Percentiles rank a stretch among this genome's conserved stretches.
These are phyloP conservation scores for Cuniculus paca DNA, from an alignment of 2,797 vertebrate species.

Conservation along the genomic window DNA sequence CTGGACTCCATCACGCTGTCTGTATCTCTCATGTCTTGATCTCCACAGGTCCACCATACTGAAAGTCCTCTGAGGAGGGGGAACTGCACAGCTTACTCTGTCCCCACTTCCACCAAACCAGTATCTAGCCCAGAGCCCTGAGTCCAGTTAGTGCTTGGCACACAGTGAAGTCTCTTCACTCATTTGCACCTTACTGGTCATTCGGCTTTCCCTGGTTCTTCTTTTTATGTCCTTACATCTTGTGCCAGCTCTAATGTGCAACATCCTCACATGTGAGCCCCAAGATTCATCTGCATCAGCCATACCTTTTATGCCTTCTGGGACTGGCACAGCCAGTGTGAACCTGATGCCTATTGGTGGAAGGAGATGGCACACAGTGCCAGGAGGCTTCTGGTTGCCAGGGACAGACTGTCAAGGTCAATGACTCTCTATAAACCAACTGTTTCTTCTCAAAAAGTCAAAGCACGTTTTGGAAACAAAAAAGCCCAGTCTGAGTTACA, in stretches of 20 bases:
- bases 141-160: not conserved
- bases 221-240: not conserved
- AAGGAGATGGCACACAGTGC: not conserved
- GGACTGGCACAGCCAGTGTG: not conserved
- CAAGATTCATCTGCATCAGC: not conserved
- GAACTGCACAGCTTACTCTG: not conserved
- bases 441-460: conserved; percentile 16
- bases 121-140: not conserved
- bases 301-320: not conserved
- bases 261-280: not conserved
- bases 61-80: not conserved
- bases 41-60: too few species aligned
- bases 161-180: rapidly evolving
- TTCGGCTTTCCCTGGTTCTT: not conserved
- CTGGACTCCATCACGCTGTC: rapidly evolving
- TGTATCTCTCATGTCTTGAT: not conserved
- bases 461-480: conserved; percentile 35
- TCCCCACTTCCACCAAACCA: not conserved
- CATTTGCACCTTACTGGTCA: too few species aligned
- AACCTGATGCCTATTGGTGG: not conserved
- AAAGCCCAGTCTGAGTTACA: not conserved
- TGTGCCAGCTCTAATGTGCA: not conserved
- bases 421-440: not conserved
- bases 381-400: not conserved
- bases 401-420: not conserved